Base-by-base conservation (phyloP, 2,888 invertebrate genomes). In the Barypeithes pellucidus region DNA sequence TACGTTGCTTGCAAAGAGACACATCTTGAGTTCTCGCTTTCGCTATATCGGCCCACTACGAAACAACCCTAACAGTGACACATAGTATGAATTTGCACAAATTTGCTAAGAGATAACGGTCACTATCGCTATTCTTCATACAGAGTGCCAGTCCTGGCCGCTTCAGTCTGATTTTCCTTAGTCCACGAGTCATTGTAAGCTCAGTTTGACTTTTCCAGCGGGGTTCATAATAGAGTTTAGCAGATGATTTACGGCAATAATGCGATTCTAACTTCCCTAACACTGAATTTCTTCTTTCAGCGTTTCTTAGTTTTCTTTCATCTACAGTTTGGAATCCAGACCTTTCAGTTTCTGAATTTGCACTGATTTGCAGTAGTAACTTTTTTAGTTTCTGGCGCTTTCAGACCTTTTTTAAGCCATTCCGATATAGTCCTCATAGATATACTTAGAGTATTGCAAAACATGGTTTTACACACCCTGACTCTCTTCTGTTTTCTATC, bases 381-480 rank as follows among this genome's bases (percentile, higher is more conserved):
- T 57, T 36, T 57, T 57, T 57, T 12, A 9, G n/a, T 3, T 36
- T 57, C 57, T 57, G 57, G 57, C n/a, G 4, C 7, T 33, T 11
- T 9, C n/a, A n/a, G n/a, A n/a, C 8, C 16, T 33, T 36, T 14
- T 14, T 16, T 57, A 16, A 57, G 11, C 57, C 57, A 72, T 12
- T 72, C 5, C 24, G 67, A 22, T 7, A 72, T 67, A 41, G 67
- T 72, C 41, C 61, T 72, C 24, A 52, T 52, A 0, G 54, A 67
- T 45, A 67, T 20, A 22, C 72, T 67, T 9, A 72, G 20, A 12
- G 47, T 66, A 24, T 50, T 57, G 52, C 71, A 71, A 71, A 71
- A 66, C 47, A 59, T 66, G 5, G 59, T 66, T 66, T 65, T 66
- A 36, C 67, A 72, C 9, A 67, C 61, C 14, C 72, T 60, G 50